phyloP scores from a whole-genome alignment of 2,888 invertebrate genomes.

The Acutogordius australiensis region DNA sequence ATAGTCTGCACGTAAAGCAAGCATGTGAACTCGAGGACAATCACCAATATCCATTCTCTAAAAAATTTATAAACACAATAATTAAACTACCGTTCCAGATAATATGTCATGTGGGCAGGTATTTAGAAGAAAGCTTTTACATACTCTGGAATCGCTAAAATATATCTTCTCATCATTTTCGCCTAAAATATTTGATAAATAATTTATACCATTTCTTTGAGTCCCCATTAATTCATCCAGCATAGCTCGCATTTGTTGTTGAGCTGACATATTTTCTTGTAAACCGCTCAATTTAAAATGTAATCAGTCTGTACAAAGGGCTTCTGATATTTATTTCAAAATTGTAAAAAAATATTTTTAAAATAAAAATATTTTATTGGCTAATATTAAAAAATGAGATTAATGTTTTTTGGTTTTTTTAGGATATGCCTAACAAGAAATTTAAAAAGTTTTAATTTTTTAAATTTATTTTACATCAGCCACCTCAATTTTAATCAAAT shows the following conservation, averaged over 20 bases:
- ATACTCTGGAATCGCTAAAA: constrained; percentile 79
- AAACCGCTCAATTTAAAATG: no score
- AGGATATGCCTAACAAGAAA: no score
- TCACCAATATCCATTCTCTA: constrained; percentile 98
- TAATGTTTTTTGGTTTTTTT: no score
- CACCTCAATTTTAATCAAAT: no score
- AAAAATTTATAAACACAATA: no score
- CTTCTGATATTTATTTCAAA: no score
- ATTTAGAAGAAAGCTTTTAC: constrained; percentile 88
- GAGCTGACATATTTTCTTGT: constrained; percentile 48
- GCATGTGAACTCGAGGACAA: constrained; percentile 90
- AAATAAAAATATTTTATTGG: no score
- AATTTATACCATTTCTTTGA: constrained; percentile 39
- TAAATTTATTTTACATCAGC: no score
- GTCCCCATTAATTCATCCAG: constrained; percentile 96
- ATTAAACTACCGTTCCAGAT: constrained; percentile 68
- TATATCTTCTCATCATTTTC: constrained; percentile 62
- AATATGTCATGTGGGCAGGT: constrained; percentile 98
- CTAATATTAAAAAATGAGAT: no score
- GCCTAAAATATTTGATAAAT: constrained; percentile 32
- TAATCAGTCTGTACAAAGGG: no score
- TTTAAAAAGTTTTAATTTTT: no score
- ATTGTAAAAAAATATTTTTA: no score
- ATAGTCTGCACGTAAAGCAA: constrained; percentile 88
- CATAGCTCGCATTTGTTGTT: constrained; percentile 98